phyloP scores from a whole-genome alignment of 2,113 vertebrate genomes.

The Miniopterus natalensis region DNA sequence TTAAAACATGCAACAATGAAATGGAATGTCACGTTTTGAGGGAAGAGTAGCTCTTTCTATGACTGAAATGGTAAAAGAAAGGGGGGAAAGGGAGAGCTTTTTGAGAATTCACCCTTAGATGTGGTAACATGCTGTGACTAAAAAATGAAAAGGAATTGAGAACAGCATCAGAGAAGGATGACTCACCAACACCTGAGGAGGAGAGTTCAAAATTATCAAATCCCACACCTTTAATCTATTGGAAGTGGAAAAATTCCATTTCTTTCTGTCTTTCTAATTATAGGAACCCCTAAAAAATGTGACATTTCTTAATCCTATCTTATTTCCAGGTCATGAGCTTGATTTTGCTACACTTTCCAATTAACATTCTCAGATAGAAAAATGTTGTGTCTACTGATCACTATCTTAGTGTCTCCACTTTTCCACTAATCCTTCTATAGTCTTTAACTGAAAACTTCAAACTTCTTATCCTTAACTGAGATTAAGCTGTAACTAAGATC shows the following conservation, averaged over 20 bases:
- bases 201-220: constrained; percentile 66
- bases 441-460: constrained; percentile 69
- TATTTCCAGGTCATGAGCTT: constrained; percentile 81
- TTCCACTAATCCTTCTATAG: constrained; percentile 71
- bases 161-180: constrained; percentile 41
- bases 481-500: constrained; percentile 74
- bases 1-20: constrained; percentile 57
- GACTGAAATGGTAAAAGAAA: not conserved
- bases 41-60: constrained; percentile 65
- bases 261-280: constrained; percentile 72
- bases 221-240: constrained; percentile 69
- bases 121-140: not conserved
- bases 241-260: constrained; percentile 49
- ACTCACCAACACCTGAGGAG: not conserved
- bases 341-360: constrained; percentile 75
- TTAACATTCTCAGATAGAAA: constrained; percentile 72
- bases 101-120: not conserved
- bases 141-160: not conserved
- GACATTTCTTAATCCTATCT: constrained; percentile 86
- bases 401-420: constrained; percentile 80
- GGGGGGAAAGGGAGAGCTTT: not conserved
- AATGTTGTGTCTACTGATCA: constrained; percentile 67
- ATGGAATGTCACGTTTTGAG: not conserved
- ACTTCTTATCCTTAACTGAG: constrained; percentile 71
- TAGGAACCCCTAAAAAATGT: constrained; percentile 66